Conservation (phyloP, 2,113 vertebrate species). For the Riparia riparia region DNA sequence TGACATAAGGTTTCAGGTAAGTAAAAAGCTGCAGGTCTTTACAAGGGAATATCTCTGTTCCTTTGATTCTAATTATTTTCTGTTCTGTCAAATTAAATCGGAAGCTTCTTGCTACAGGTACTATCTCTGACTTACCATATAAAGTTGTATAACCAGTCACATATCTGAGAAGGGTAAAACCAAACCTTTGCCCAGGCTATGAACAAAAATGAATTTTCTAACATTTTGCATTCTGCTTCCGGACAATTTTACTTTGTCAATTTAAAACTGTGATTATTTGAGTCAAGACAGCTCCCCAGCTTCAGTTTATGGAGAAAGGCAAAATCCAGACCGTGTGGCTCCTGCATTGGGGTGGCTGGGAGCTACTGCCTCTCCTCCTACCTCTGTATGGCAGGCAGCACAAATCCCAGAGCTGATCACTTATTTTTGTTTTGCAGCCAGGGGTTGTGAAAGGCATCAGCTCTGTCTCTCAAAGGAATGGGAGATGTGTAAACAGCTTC, state of each 20-base stretch:
- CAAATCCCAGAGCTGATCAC: not conserved
- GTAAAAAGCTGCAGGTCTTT: not conserved
- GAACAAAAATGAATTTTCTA: not conserved
- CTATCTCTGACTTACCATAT: not conserved
- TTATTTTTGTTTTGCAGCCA: not conserved
- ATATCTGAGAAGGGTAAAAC: not conserved
- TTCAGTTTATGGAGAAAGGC: not conserved
- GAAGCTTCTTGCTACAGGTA: not conserved
- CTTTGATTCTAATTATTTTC: not conserved
- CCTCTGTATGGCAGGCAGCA: not conserved
- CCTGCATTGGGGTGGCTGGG: rapidly evolving
- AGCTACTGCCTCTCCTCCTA: not conserved
- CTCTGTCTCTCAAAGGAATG: not conserved
- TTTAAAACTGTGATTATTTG: not conserved
- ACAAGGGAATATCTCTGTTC: not conserved
- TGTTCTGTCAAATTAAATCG: not conserved
- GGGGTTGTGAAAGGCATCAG: rapidly evolving
- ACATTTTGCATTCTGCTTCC: not conserved
- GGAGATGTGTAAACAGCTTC: not conserved
- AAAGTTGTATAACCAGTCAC: not conserved
- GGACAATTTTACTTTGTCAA: not conserved
- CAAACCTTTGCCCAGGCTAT: not conserved
- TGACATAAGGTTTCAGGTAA: not conserved
- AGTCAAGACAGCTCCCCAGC: not conserved
- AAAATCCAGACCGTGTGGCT: not conserved